Conservation (phyloP, 1,140 invertebrate genomes). For the Drosophila mauritiana region DNA sequence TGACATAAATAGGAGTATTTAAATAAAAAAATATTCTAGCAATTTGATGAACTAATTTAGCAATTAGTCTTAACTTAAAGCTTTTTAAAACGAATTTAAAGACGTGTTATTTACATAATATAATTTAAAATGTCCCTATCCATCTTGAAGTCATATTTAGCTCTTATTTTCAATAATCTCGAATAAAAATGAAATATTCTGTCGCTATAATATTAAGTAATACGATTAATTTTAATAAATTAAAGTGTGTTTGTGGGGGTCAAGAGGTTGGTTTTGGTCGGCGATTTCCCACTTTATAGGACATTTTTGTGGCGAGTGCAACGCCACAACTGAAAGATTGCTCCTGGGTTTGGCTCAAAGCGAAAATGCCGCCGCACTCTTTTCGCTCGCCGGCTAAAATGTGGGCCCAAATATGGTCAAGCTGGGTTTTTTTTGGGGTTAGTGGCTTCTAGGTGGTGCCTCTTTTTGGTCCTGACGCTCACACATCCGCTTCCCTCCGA, state of each 20-base stretch:
- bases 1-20: too few relatives aligned
- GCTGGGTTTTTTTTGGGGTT: constrained; percentile 6
- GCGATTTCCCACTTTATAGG: background rate
- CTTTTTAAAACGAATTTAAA: too few relatives aligned
- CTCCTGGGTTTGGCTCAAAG: constrained; percentile 59
- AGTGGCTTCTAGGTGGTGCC: constrained; percentile 45
- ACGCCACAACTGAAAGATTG: constrained; percentile 19
- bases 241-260: background rate
- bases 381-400: constrained; percentile 38
- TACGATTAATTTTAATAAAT: background rate
- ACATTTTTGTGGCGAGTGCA: constrained; percentile 11
- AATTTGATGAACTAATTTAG: too few relatives aligned
- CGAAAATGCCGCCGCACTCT: constrained; percentile 68
- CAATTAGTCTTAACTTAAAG: too few relatives aligned
- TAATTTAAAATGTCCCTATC: too few relatives aligned
- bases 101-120: too few relatives aligned
- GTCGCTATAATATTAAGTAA: too few relatives aligned
- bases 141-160: too few relatives aligned
- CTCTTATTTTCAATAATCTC: too few relatives aligned
- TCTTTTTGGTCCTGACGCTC: constrained; percentile 56
- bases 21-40: too few relatives aligned
- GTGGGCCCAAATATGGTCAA: constrained; percentile 66
- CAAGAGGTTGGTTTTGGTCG: too few relatives aligned
- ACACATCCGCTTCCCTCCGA: constrained; percentile 10
- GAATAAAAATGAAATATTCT: too few relatives aligned